Evolutionary conservation across 2,888 invertebrate genomes (phyloP).

Genomic region (Therioaphis trifolii): DNA sequence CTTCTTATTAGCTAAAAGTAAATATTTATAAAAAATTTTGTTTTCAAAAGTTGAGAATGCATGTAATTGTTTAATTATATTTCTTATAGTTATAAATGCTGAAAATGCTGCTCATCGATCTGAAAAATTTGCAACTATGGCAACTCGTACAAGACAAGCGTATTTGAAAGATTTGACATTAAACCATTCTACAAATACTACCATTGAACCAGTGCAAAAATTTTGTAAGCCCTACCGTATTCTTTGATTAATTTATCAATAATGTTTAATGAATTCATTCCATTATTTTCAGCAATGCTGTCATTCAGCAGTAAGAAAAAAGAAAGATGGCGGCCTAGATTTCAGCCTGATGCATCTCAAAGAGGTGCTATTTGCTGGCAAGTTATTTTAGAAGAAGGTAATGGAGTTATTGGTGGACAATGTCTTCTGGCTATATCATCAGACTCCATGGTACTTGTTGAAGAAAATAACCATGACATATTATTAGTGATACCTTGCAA

Average conservation of each 20-base stretch:
- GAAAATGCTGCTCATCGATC: slow-evolving; percentile 96
- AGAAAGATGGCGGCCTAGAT: slow-evolving; percentile 79
- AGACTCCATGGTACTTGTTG: slow-evolving; percentile 88
- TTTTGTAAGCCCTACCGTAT: slow-evolving; percentile 77
- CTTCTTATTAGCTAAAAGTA: slow-evolving; percentile 88
- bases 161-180: slow-evolving; percentile 92
- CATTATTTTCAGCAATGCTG: slow-evolving; percentile 75
- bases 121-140: slow-evolving; percentile 97
- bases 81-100: slow-evolving; percentile 83
- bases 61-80: background rate
- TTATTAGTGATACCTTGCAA: slow-evolving; percentile 88
- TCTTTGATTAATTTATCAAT: background rate
- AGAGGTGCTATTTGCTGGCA: slow-evolving; percentile 87
- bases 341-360: slow-evolving; percentile 79
- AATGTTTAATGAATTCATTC: slow-evolving; percentile 37
- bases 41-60: no score
- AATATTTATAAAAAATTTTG: slow-evolving; percentile 54
- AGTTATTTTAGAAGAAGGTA: slow-evolving; percentile 79
- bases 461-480: slow-evolving; percentile 83
- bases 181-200: slow-evolving; percentile 83
- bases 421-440: slow-evolving; percentile 88
- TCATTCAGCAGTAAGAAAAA: slow-evolving; percentile 82
- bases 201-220: slow-evolving; percentile 86
- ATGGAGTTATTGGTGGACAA: slow-evolving; percentile 76
- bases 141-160: slow-evolving; percentile 93